Percentiles rank a stretch among this genome's conserved stretches.
Conservation (phyloP, 2,797 vertebrate genomes). For the Catamblyrhynchus diadema region DNA sequence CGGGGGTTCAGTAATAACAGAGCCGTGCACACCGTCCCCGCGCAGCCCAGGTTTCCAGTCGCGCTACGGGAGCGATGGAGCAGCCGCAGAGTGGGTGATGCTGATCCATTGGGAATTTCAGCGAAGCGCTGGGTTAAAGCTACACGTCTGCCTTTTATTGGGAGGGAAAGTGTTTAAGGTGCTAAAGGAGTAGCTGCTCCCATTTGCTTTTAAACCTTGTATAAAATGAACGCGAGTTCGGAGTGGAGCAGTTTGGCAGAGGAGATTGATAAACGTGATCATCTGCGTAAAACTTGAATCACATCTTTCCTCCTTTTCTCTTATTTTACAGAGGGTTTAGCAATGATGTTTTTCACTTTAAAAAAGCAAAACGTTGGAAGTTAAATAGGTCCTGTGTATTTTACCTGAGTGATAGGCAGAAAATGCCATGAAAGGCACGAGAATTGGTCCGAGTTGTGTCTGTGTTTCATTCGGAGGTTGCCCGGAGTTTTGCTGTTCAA, state of each 20-base stretch:
- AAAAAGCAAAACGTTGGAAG: neutral
- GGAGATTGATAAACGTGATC: fast-evolving
- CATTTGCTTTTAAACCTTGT: neutral
- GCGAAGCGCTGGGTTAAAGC: neutral
- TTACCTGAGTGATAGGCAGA: neutral
- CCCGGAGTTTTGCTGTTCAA: neutral
- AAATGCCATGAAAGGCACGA: neutral
- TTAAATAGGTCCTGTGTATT: neutral
- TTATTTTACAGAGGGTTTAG: neutral
- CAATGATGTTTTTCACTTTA: neutral
- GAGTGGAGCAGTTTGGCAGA: neutral
- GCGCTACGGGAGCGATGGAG: neutral
- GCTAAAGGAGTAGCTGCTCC: neutral
- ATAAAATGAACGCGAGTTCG: neutral
- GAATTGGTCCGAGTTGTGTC: fast-evolving
- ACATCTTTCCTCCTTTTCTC: fast-evolving
- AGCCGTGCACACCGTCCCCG: neutral
- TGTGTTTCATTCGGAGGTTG: neutral
- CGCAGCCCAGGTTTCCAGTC: fast-evolving
- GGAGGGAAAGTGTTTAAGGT: neutral
- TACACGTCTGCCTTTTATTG: neutral
- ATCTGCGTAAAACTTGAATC: neutral
- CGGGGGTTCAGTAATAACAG: fast-evolving
- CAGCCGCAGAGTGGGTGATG: neutral
- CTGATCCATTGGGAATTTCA: neutral